These are phyloP conservation scores for Brachionus plicatilis DNA, from an alignment of 1,140 invertebrate genomes.

Conservation along the genomic window DNA sequence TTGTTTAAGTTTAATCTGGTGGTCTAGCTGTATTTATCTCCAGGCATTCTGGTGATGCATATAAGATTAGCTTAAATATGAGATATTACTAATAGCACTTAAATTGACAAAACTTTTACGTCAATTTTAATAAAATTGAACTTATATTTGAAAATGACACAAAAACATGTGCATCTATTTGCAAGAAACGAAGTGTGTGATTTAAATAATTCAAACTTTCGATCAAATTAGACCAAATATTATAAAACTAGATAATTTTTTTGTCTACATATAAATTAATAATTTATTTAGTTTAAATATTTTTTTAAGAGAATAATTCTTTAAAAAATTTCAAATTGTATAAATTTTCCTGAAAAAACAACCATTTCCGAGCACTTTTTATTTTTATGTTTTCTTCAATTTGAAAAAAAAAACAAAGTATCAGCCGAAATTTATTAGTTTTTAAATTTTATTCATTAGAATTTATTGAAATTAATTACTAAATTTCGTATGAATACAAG, in stretches of 20 bases:
- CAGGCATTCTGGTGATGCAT: not conserved
- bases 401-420: too few relatives aligned
- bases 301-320: not conserved
- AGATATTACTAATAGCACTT: not conserved
- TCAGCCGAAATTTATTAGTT: too few relatives aligned
- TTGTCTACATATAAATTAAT: not conserved
- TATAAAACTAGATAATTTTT: not conserved
- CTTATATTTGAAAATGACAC: not conserved
- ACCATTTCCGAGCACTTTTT: not conserved
- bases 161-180: not conserved
- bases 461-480: too few relatives aligned
- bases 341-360: too few relatives aligned
- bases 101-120: not conserved
- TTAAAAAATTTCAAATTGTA: not conserved
- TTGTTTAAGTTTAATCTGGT: not conserved
- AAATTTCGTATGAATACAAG: too few relatives aligned
- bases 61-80: not conserved
- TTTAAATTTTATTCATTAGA: too few relatives aligned
- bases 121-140: not conserved
- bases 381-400: not conserved
- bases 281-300: not conserved
- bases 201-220: not conserved
- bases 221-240: not conserved
- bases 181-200: not conserved
- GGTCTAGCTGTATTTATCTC: not conserved